Evolutionary conservation across 1,140 invertebrate species (phyloP).

Genomic region (Musca vetustissima): DNA sequence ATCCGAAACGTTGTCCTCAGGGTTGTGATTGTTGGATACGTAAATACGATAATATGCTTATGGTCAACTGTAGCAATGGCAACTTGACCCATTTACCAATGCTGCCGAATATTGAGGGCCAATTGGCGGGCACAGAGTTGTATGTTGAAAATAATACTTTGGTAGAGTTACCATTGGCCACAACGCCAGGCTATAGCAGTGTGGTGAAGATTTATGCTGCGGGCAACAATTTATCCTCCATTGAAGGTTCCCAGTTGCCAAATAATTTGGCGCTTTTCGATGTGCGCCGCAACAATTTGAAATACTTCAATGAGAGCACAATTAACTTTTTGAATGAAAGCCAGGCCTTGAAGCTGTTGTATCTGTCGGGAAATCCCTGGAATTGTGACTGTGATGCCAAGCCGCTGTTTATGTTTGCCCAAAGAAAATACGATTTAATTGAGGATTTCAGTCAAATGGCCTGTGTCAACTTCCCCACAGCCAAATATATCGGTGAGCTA

Average conservation of each 20-base stretch:
- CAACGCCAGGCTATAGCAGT: conserved; percentile 49
- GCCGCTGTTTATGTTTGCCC: conserved; percentile 62
- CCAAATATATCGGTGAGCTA: conserved; percentile 47
- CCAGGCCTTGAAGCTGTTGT: conserved; percentile 44
- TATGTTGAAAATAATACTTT: conserved; percentile 59
- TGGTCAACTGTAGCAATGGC: conserved; percentile 60
- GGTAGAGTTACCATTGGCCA: conserved; percentile 46
- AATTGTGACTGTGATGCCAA: conserved; percentile 63
- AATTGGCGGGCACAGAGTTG: conserved; percentile 54
- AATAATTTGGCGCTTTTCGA: conserved; percentile 54
- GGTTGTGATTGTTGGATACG: conserved; percentile 58
- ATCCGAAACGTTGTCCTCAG: conserved; percentile 53
- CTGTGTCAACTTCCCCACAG: conserved; percentile 53
- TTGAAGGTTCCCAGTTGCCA: conserved; percentile 49
- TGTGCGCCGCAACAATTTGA: conserved; percentile 61
- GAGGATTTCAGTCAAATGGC: conserved; percentile 52
- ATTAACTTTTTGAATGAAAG: conserved; percentile 51
- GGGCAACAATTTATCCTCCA: conserved; percentile 59
- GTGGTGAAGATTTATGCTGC: conserved; percentile 59
- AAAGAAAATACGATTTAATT: conserved; percentile 53
- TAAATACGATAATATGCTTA: conserved; percentile 53
- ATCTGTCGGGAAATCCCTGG: conserved; percentile 66
- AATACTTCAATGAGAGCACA: conserved; percentile 47
- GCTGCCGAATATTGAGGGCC: conserved; percentile 34
- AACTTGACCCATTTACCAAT: conserved; percentile 52